Base-by-base conservation (phyloP, 1,140 invertebrate species). In the Myzus persicae region DNA sequence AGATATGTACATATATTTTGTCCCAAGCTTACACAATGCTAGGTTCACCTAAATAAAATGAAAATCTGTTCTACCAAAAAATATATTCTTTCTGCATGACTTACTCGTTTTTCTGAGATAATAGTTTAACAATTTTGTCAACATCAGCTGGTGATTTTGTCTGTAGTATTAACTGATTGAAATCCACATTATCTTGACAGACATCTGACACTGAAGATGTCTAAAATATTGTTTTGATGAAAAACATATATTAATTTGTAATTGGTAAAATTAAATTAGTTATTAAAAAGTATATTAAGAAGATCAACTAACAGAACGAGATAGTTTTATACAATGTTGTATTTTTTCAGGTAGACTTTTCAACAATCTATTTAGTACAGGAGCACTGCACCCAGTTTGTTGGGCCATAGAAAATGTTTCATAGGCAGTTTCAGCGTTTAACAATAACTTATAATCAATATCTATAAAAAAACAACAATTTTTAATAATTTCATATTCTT, bases 331-430 rank as follows among this genome's bases (percentile, higher is more conserved):
- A 40, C 46, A 40, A 36, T 31, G 42, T 40, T 93, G 91, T 85
- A 93, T 93, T 51, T 93, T 84, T 18, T 93, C 91, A 8, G 91
- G 91, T 93, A 93, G 51, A 54, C 48, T 93, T 59, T 93, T 93
- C n/a, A 93, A 54, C 36, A 93, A 42, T n/a, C 91, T 85, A 85
- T 85, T 93, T 67, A 93, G 11, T n/a, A 93, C 91, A 31, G 44
- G 91, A 85, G 67, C 36, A 54, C 91, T 93, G n/a, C 81, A 93
- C 4, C 91, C 91, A 42, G 91, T 51, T 84, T 93, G 91, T 42
- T 84, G 81, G 2, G 91, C 91, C 26, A 36, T 31, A 20, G 22
- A 51, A 93, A 84, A 93, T 84, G 91, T 93, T 93, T 93, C 91
- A 85, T 93, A 93, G 2, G 91, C 48, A 51, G 91, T 93, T 40